Percentiles rank a stretch among this genome's conserved stretches.
These are phyloP conservation scores for Cephus rjabovi DNA, from an alignment of 2,888 invertebrate genomes.

Conservation along the genomic window DNA sequence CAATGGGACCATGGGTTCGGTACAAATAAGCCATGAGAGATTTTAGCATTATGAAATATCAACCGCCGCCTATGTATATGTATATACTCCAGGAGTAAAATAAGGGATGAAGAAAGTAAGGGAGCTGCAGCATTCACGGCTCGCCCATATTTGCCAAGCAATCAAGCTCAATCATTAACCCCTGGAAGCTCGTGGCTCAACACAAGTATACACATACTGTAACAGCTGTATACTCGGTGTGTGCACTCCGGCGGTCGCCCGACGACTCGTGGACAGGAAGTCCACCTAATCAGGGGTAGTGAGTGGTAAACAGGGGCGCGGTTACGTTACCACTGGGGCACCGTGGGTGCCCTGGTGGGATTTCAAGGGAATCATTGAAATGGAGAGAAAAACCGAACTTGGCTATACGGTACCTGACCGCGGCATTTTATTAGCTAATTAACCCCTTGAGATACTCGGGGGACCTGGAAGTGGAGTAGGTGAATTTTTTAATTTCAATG, in stretches of 20 bases:
- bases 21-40: neutral
- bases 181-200: conserved; percentile 40
- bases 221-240: neutral
- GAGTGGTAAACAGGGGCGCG: conserved; percentile 67
- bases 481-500: neutral
- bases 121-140: conserved; percentile 42
- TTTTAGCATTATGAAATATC: neutral
- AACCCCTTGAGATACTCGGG: neutral
- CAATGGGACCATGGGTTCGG: neutral
- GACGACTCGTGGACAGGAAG: conserved; percentile 63
- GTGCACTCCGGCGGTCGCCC: conserved; percentile 11
- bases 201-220: conserved; percentile 17
- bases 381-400: conserved; percentile 16
- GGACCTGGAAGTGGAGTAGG: neutral
- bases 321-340: conserved; percentile 44
- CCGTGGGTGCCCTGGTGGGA: conserved; percentile 45
- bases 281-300: conserved; percentile 66
- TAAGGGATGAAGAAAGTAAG: conserved; percentile 20
- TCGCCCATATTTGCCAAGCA: conserved; percentile 65
- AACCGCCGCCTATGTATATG: neutral
- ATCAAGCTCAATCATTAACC: conserved; percentile 66
- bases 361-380: conserved; percentile 38
- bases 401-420: neutral
- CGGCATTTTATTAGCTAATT: neutral
- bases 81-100: neutral